Conservation (phyloP, 2,113 vertebrate species). For the Perca flavescens region DNA sequence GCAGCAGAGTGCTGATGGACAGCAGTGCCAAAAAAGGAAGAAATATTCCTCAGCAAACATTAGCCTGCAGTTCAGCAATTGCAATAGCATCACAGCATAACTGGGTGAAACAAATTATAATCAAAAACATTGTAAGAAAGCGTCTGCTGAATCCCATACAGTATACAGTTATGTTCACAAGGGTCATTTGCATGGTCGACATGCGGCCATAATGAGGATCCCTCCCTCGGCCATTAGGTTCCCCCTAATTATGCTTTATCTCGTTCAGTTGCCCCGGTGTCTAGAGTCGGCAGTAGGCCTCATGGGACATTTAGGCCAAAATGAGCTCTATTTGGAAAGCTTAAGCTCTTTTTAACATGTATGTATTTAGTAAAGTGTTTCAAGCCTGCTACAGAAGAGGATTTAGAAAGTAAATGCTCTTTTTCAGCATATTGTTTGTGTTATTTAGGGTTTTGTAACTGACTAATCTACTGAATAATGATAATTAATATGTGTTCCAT, state of each 20-base stretch:
- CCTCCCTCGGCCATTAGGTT: slow-evolving; percentile 66
- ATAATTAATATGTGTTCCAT: background rate
- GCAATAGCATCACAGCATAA: background rate
- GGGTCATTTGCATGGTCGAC: slow-evolving; percentile 61
- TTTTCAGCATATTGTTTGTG: background rate
- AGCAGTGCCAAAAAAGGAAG: background rate
- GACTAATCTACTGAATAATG: background rate
- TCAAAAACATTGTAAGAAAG: background rate
- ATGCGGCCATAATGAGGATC: slow-evolving; percentile 63
- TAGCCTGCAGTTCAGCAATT: background rate
- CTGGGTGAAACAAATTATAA: background rate
- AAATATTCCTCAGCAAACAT: background rate
- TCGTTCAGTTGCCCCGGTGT: slow-evolving; percentile 34
- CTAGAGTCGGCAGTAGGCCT: slow-evolving; percentile 16
- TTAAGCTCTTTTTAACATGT: slow-evolving; percentile 5
- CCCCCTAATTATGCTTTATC: slow-evolving; percentile 69
- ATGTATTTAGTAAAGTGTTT: slow-evolving; percentile 26
- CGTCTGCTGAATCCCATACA: background rate
- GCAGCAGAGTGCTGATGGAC: background rate
- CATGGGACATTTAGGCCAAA: slow-evolving; percentile 57
- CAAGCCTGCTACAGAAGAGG: background rate
- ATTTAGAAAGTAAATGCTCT: background rate
- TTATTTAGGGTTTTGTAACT: background rate
- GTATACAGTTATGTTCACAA: slow-evolving; percentile 11
- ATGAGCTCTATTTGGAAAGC: slow-evolving; percentile 37